Evolutionary conservation across 2,888 invertebrate genomes (phyloP).

Genomic region (Rotaria sp.): DNA sequence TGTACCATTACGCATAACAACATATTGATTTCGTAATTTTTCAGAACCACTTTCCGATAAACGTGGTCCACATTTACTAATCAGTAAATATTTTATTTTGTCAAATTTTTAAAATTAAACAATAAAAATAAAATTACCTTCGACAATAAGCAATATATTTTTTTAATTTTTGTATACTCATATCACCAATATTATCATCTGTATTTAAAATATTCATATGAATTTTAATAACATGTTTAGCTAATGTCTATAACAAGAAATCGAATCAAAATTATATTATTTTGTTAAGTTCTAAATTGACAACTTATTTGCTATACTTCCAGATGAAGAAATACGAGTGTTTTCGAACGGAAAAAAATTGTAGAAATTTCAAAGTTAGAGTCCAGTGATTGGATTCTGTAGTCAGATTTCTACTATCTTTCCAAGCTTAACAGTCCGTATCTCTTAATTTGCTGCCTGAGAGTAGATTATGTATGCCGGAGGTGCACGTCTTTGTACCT

Average conservation of each 20-base stretch:
- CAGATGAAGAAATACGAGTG: no score
- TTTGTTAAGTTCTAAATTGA: no score
- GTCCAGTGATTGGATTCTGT: no score
- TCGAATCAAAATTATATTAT: background rate
- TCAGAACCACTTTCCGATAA: conserved; percentile 75
- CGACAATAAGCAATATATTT: conserved; percentile 85
- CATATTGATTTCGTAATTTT: conserved; percentile 81
- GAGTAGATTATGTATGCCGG: no score
- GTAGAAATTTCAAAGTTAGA: no score
- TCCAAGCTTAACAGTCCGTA: no score
- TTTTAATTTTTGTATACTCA: conserved; percentile 74
- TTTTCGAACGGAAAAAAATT: no score
- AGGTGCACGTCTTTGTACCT: no score
- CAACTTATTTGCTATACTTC: no score
- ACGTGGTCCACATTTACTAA: conserved; percentile 79
- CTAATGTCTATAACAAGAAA: conserved; percentile 60
- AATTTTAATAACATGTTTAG: conserved; percentile 90
- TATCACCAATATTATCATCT: conserved; percentile 65
- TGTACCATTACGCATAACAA: conserved; percentile 73
- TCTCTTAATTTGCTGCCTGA: no score
- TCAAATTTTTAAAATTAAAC: background rate
- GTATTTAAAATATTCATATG: conserved; percentile 68
- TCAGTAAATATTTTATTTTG: background rate
- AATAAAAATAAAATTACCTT: no score
- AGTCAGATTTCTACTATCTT: no score